Evolutionary conservation across 2,797 vertebrate species (phyloP), one percentile per base, ranked within the genome.

Genomic region (Bucorvus abyssinicus): DNA sequence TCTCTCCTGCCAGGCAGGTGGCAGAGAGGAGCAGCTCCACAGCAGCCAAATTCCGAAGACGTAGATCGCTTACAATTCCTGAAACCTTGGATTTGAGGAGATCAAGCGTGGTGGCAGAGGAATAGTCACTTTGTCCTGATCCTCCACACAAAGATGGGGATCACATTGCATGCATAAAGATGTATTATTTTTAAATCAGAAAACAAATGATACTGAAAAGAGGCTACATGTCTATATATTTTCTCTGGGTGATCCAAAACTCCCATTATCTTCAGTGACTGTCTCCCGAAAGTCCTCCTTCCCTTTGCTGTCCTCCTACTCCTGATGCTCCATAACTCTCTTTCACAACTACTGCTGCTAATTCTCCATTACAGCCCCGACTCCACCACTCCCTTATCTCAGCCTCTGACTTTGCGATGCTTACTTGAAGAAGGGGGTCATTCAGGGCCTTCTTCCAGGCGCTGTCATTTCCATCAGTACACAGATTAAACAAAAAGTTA

Each of bases 1-100:
- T 70, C 75, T 57, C 26, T 69, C 38, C 78, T 83, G 82, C 57
- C 87, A 92, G 79, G 89, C 21, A 92, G 91, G 79, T 83, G 89
- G 91, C 93, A 94, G 78, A 92, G 23, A 85, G 42, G 53, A 96
- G 84, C 75, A 89, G 50, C n/a, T 80, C 84, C 38, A 8, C 73
- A 91, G 63, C 17, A 75, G 74, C 45, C 77, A 57, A 71, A 71
- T 65, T 53, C 57, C 6, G n/a, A 61, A 79, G 52, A 42, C 0
- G 0, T 1, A 16, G 10, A 59, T 21, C 3, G 12, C 30, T 60
- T 45, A 27, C 23, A 57, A 6, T 3, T 71, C 44, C 71, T 32
- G 14, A 9, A 85, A 44, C 8, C 42, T 74, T 68, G 40, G 9
- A 61, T 59, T 57, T 38, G 63, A 68, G 53, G 26, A 56, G 49